Conservation (phyloP, 2,797 vertebrate species). For the Aphelocoma californica region DNA sequence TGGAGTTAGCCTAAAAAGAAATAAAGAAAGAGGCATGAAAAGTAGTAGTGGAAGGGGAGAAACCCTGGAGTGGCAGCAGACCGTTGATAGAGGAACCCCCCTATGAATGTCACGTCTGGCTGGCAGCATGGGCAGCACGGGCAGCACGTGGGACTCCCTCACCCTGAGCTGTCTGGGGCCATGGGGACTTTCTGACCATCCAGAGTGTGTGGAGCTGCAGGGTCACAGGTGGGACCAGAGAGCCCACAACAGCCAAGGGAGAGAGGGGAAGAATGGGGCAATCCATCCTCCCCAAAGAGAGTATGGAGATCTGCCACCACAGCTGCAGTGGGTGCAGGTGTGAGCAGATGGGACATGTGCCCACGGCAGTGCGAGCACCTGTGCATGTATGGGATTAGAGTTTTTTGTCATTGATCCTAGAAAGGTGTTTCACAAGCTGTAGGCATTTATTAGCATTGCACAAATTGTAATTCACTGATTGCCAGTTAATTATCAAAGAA, state of each 20-base stretch:
- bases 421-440: not conserved
- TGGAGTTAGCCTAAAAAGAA: not conserved
- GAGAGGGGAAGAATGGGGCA: not conserved
- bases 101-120: rapidly evolving
- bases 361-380: rapidly evolving
- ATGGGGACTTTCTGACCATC: rapidly evolving
- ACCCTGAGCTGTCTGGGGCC: rapidly evolving
- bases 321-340: not conserved
- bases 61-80: not conserved
- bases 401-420: not conserved
- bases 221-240: rapidly evolving
- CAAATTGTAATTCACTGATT: not conserved
- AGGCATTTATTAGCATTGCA: not conserved
- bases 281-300: not conserved
- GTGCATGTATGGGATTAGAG: not conserved
- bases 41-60: not conserved
- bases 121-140: not conserved
- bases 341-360: not conserved
- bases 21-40: not conserved
- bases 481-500: not conserved
- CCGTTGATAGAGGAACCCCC: not conserved
- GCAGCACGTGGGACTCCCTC: not conserved
- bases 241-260: not conserved
- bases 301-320: too few species aligned
- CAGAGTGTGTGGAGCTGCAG: not conserved